These are phyloP conservation scores for Tiliacea aurago DNA, from an alignment of 2,888 invertebrate genomes.

Conservation along the genomic window DNA sequence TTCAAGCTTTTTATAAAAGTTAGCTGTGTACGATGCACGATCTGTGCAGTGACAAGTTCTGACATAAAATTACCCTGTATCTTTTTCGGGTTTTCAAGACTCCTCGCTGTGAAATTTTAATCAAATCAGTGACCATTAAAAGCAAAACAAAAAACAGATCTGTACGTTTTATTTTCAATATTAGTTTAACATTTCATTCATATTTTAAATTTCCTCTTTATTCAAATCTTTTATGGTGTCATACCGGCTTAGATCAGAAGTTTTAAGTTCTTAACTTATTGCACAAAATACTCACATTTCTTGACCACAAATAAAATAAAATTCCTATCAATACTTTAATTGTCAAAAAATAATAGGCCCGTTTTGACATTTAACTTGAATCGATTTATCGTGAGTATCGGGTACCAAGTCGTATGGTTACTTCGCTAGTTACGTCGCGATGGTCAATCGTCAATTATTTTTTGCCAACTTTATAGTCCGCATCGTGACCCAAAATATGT, in stretches of 20 bases:
- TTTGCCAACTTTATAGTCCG: too few species aligned
- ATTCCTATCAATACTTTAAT: neutral
- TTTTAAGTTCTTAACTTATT: neutral
- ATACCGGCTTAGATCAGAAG: neutral
- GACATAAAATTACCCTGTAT: conserved; percentile 39
- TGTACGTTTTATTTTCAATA: neutral
- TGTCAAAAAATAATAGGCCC: too few species aligned
- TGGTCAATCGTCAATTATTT: too few species aligned
- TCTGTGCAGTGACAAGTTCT: conserved; percentile 3
- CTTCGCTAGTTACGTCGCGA: too few species aligned
- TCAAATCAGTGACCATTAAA: neutral
- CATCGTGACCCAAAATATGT: neutral
- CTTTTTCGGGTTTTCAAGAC: conserved; percentile 46
- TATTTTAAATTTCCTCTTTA: neutral
- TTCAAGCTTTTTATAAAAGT: conserved; percentile 9
- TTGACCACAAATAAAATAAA: neutral
- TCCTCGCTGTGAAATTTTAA: conserved; percentile 37
- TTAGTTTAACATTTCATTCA: neutral
- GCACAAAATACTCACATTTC: conserved; percentile 21
- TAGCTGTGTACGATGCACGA: conserved; percentile 41
- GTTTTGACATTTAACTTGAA: too few species aligned
- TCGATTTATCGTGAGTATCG: too few species aligned
- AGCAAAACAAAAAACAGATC: neutral
- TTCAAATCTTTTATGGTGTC: conserved; percentile 27
- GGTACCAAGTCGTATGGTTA: too few species aligned